Evolutionary conservation across 2,797 vertebrate genomes (phyloP).

Genomic region (Glyptemys insculpta): DNA sequence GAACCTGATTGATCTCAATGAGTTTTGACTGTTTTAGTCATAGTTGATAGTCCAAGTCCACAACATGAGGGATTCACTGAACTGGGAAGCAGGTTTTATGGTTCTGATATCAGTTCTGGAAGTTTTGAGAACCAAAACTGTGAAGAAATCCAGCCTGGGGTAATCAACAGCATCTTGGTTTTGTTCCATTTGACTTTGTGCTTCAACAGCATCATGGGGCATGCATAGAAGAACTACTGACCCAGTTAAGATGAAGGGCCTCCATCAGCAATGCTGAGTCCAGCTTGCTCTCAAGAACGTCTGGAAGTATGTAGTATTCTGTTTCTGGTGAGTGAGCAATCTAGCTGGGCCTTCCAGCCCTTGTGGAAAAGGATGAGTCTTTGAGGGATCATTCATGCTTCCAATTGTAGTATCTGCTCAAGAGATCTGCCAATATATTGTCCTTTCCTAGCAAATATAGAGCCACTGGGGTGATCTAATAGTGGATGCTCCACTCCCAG

Average conservation of each 20-base stretch:
- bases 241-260: not conserved
- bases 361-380: not conserved
- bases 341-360: not conserved
- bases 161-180: not conserved
- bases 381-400: fast-evolving
- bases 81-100: not conserved
- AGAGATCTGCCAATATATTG: not conserved
- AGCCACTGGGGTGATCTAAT: not conserved
- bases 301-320: not conserved
- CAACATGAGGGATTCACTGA: not conserved
- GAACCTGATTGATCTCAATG: not conserved
- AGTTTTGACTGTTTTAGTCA: not conserved
- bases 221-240: not conserved
- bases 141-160: not conserved
- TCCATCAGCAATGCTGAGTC: not conserved
- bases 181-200: not conserved
- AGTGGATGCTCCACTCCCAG: not conserved
- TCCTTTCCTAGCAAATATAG: not conserved
- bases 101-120: not conserved
- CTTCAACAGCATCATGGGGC: not conserved
- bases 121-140: not conserved
- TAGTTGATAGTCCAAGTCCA: not conserved
- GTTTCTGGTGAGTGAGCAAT: not conserved
- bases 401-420: not conserved
- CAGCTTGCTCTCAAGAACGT: not conserved